phyloP scores from a whole-genome alignment of 1,140 invertebrate genomes.

The Mamestra configurata region DNA sequence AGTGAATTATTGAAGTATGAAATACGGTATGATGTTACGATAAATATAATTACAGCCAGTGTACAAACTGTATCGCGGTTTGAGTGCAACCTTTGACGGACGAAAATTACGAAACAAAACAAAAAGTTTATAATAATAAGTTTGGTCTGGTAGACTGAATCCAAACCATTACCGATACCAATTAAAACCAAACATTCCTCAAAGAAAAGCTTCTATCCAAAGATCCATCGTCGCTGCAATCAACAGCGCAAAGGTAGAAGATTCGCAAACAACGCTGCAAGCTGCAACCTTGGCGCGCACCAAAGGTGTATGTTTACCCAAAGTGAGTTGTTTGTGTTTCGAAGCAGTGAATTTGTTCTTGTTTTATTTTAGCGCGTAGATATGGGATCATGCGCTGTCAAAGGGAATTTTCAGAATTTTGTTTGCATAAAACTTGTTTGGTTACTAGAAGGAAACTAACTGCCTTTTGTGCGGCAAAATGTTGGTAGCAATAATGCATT shows the following conservation, averaged over 20 bases:
- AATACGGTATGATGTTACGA: background rate
- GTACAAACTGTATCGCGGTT: background rate
- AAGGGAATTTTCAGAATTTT: no score
- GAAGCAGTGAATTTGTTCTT: background rate
- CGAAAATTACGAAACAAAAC: background rate
- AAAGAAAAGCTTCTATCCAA: background rate
- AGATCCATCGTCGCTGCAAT: background rate
- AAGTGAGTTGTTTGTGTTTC: no score
- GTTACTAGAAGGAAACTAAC: no score
- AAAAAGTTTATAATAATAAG: background rate
- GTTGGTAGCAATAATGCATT: background rate
- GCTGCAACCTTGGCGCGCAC: slow-evolving; percentile 44
- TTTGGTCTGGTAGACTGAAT: background rate
- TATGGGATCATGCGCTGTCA: background rate
- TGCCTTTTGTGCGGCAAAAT: no score
- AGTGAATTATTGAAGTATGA: slow-evolving; percentile 4
- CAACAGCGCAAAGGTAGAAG: slow-evolving; percentile 18
- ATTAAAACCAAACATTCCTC: slow-evolving; percentile 6
- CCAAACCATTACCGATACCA: background rate
- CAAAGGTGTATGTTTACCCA: slow-evolving; percentile 36
- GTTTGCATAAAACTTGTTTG: no score
- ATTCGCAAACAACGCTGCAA: slow-evolving; percentile 16
- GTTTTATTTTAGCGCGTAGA: background rate
- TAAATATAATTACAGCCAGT: background rate
- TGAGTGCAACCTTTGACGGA: background rate